A percentile compares a stretch with the other conserved stretches of the same genome.
phyloP scores from a whole-genome alignment of 2,113 vertebrate genomes.

The Carassius gibelio region DNA sequence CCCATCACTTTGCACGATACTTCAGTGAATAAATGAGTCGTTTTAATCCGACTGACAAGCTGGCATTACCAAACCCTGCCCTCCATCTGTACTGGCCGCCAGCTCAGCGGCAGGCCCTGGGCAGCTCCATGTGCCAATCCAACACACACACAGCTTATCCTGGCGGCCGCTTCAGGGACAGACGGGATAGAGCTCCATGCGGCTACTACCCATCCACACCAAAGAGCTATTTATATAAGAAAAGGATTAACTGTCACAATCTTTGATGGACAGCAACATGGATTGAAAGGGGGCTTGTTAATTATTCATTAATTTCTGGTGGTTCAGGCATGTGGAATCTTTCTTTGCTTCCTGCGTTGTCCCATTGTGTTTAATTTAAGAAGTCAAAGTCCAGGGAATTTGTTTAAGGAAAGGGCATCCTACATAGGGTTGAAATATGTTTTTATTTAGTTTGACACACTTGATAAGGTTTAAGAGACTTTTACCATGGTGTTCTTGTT shows the following conservation, averaged over 20 bases:
- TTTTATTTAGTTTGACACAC: neutral
- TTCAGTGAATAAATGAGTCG: slow-evolving; percentile 99
- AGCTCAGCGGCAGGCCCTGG: slow-evolving; percentile 80
- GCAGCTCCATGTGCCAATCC: slow-evolving; percentile 80
- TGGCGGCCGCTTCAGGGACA: slow-evolving; percentile 83
- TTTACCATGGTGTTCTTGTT: neutral
- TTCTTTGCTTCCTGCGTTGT: slow-evolving; percentile 30
- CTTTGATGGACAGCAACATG: slow-evolving; percentile 78
- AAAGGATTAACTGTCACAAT: slow-evolving; percentile 79
- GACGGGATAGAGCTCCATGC: slow-evolving; percentile 81
- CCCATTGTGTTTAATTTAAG: slow-evolving; percentile 31
- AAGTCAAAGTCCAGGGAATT: neutral
- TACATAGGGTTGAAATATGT: neutral
- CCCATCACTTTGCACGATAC: slow-evolving; percentile 95
- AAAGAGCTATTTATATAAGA: slow-evolving; percentile 86
- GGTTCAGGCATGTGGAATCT: slow-evolving; percentile 37
- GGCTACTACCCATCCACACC: slow-evolving; percentile 78
- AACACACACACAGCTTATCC: slow-evolving; percentile 82
- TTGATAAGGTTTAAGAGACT: neutral
- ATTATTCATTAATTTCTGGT: slow-evolving; percentile 56
- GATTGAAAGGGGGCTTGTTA: slow-evolving; percentile 59
- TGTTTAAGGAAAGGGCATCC: neutral
- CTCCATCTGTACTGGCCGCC: slow-evolving; percentile 98
- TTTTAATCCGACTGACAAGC: slow-evolving; percentile 99
- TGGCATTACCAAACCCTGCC: slow-evolving; percentile 97